Evolutionary conservation across 2,797 vertebrate species (phyloP).

Genomic region (Sebastes dallii): DNA sequence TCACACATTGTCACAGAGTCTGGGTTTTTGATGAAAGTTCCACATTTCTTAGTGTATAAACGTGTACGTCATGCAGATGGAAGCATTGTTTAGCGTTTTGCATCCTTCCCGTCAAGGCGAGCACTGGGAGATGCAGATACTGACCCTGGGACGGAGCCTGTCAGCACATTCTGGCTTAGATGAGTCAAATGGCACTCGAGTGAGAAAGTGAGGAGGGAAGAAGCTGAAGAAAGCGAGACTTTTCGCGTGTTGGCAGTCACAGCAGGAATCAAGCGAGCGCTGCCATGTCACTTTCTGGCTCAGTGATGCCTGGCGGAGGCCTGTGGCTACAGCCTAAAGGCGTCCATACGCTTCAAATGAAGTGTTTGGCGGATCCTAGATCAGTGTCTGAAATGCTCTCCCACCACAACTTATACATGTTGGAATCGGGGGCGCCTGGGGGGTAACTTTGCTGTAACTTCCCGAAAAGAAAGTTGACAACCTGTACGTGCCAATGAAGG

Average conservation of each 20-base stretch:
- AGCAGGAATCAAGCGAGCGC: constrained; percentile 39
- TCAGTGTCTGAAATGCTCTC: not conserved
- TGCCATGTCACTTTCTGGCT: constrained; percentile 34
- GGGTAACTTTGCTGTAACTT: not conserved
- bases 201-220: constrained; percentile 19
- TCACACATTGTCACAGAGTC: not conserved
- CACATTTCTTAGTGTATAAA: not conserved
- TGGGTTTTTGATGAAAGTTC: not conserved
- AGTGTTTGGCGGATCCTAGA: not conserved
- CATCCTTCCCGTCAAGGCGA: not conserved
- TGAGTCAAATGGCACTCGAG: constrained; percentile 43
- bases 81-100: constrained; percentile 22
- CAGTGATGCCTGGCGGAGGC: constrained; percentile 27
- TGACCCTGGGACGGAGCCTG: constrained; percentile 48
- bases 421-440: not conserved
- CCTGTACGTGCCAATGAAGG: too few relatives aligned
- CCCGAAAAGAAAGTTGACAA: not conserved
- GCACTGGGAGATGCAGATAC: constrained; percentile 41
- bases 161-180: constrained; percentile 48
- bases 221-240: constrained; percentile 42
- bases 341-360: not conserved
- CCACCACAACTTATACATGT: not conserved
- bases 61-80: not conserved
- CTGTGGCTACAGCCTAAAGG: constrained; percentile 12
- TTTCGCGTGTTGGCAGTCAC: constrained; percentile 38